Conservation (phyloP, 2,888 invertebrate species). For the Azorinus chamasolen region DNA sequence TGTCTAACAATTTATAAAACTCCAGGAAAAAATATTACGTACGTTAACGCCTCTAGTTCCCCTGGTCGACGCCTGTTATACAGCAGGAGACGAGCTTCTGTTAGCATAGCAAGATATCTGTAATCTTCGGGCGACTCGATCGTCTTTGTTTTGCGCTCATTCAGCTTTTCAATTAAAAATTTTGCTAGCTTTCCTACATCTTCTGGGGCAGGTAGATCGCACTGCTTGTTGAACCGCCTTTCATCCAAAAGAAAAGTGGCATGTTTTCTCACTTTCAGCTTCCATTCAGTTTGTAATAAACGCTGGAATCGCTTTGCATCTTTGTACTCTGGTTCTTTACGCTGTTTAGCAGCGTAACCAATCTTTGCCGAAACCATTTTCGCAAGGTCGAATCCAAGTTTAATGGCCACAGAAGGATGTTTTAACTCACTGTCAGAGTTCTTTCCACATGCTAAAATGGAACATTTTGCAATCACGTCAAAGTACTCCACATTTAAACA, state of each 20-base stretch:
- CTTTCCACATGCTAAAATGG: constrained; percentile 19
- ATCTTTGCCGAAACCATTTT: constrained; percentile 24
- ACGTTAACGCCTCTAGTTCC: constrained; percentile 22
- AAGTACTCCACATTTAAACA: constrained; percentile 18
- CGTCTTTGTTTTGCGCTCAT: neutral
- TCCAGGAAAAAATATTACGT: constrained; percentile 1
- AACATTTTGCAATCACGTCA: constrained; percentile 17
- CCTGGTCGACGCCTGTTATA: constrained; percentile 9
- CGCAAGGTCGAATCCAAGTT: constrained; percentile 18
- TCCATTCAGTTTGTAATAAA: constrained; percentile 20
- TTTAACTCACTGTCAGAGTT: constrained; percentile 19
- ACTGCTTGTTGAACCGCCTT: constrained; percentile 23
- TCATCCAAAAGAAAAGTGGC: constrained; percentile 16
- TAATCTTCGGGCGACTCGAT: neutral
- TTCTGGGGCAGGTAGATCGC: constrained; percentile 18
- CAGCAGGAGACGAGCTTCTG: constrained; percentile 9
- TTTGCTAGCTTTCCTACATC: constrained; percentile 33
- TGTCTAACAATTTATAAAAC: neutral
- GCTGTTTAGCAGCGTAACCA: constrained; percentile 3
- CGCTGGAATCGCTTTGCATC: constrained; percentile 1
- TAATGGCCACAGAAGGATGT: constrained; percentile 27
- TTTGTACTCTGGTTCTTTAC: constrained; percentile 7
- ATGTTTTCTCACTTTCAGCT: constrained; percentile 19
- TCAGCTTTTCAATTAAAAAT: constrained; percentile 24
- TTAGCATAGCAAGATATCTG: neutral